Percentiles rank a stretch among this genome's conserved stretches.
Evolutionary conservation across 2,888 invertebrate genomes (phyloP).

Genomic region (Epinotia nisella): DNA sequence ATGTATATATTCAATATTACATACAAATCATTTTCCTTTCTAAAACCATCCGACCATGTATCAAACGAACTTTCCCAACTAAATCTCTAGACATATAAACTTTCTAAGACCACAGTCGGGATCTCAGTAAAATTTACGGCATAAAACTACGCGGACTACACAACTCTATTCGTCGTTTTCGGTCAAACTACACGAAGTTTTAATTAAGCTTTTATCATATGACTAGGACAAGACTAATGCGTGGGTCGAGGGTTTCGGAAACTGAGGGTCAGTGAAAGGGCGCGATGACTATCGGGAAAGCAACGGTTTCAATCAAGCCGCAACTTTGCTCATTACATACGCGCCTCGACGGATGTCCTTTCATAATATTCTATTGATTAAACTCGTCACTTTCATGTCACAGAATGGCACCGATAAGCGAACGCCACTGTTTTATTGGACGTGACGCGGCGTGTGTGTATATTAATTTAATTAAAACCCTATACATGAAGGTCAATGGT

Average conservation of each 20-base stretch:
- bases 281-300: slow-evolving; percentile 73
- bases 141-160: slow-evolving; percentile 47
- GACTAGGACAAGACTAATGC: slow-evolving; percentile 55
- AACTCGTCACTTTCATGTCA: slow-evolving; percentile 60
- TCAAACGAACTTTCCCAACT: slow-evolving; percentile 26
- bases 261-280: slow-evolving; percentile 69
- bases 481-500: slow-evolving; percentile 1
- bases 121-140: slow-evolving; percentile 46
- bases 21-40: background rate
- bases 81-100: slow-evolving; percentile 38
- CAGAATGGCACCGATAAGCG: slow-evolving; percentile 37
- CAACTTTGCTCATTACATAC: slow-evolving; percentile 68
- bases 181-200: slow-evolving; percentile 69
- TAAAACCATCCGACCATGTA: slow-evolving; percentile 12
- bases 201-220: slow-evolving; percentile 77
- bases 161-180: slow-evolving; percentile 56
- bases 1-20: no score
- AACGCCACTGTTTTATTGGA: slow-evolving; percentile 30
- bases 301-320: slow-evolving; percentile 74
- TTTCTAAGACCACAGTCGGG: slow-evolving; percentile 36
- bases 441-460: slow-evolving; percentile 14
- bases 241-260: slow-evolving; percentile 58
- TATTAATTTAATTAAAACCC: slow-evolving; percentile 33
- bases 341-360: slow-evolving; percentile 65
- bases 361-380: slow-evolving; percentile 52